phyloP scores from a whole-genome alignment of 1,140 invertebrate species.

The Luehdorfia chinensis region DNA sequence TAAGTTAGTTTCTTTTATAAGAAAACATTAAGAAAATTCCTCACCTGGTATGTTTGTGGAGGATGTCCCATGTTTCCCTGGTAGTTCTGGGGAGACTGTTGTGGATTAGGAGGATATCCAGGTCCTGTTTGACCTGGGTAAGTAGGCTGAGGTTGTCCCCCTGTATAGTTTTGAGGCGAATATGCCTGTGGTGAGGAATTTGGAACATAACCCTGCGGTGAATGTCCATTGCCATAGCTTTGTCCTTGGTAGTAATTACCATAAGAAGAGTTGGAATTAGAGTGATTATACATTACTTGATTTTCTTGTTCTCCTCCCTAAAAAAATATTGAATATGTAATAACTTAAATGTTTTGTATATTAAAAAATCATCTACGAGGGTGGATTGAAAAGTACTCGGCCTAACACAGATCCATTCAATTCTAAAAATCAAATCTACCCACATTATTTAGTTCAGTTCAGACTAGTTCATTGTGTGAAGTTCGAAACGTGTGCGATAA shows the following conservation, averaged over 20 bases:
- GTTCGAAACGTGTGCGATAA: no score
- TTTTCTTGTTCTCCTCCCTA: conserved; percentile 69
- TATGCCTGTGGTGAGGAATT: conserved; percentile 70
- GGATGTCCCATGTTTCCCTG: conserved; percentile 58
- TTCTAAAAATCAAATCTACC: no score
- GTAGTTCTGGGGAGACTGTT: conserved; percentile 64
- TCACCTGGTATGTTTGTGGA: conserved; percentile 60
- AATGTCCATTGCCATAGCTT: conserved; percentile 69
- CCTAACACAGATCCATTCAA: no score
- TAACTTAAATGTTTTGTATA: no score
- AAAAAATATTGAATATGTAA: conserved; percentile 15
- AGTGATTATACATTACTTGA: conserved; percentile 67
- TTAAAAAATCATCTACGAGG: no score
- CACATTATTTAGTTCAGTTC: no score
- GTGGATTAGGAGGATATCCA: conserved; percentile 57
- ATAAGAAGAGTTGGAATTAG: conserved; percentile 70
- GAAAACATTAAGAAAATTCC: no score
- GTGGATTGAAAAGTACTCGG: no score
- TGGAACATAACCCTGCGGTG: conserved; percentile 63
- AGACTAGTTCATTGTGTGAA: no score
- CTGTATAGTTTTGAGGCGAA: conserved; percentile 61
- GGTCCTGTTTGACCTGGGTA: conserved; percentile 51
- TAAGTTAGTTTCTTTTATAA: background rate
- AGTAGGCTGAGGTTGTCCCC: conserved; percentile 53
- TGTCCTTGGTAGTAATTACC: conserved; percentile 81